Evolutionary conservation across 2,113 vertebrate genomes (phyloP).

Genomic region (Anoplopoma fimbria): DNA sequence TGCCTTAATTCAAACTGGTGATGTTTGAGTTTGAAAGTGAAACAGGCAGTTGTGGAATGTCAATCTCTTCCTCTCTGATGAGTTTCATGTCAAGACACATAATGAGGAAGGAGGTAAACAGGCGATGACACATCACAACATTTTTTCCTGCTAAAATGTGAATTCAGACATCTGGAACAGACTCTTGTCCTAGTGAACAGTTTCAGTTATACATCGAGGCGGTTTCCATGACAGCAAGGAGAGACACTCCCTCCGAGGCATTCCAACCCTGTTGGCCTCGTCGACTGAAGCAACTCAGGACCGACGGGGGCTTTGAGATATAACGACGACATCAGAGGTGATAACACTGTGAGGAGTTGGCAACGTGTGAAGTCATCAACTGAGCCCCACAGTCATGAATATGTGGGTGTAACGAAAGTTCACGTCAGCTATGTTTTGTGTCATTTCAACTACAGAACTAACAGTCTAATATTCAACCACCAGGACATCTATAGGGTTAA

Average conservation of each 20-base stretch:
- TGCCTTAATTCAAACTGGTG: constrained; percentile 35
- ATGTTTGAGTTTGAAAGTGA: constrained; percentile 49
- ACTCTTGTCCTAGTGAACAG: background rate
- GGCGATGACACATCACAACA: background rate
- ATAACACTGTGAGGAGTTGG: constrained; percentile 26
- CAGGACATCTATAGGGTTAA: constrained; percentile 8
- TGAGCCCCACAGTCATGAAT: background rate
- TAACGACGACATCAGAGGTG: constrained; percentile 43
- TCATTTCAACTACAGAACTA: background rate
- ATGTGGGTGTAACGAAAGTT: constrained; percentile 12
- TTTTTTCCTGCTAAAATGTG: background rate
- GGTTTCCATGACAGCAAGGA: constrained; percentile 10
- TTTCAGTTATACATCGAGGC: background rate
- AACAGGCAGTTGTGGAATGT: constrained; percentile 53
- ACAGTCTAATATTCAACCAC: constrained; percentile 8
- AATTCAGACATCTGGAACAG: background rate
- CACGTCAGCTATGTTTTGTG: constrained; percentile 2
- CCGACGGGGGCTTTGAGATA: constrained; percentile 15
- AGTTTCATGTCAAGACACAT: constrained; percentile 2
- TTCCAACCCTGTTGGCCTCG: constrained; percentile 10
- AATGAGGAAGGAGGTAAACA: constrained; percentile 8
- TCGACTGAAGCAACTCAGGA: constrained; percentile 31
- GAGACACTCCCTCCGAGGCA: constrained; percentile 40
- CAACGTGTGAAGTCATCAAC: constrained; percentile 38
- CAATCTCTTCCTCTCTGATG: constrained; percentile 4